phyloP scores from a whole-genome alignment of 2,888 invertebrate species.

The Microctonus brassicae region DNA sequence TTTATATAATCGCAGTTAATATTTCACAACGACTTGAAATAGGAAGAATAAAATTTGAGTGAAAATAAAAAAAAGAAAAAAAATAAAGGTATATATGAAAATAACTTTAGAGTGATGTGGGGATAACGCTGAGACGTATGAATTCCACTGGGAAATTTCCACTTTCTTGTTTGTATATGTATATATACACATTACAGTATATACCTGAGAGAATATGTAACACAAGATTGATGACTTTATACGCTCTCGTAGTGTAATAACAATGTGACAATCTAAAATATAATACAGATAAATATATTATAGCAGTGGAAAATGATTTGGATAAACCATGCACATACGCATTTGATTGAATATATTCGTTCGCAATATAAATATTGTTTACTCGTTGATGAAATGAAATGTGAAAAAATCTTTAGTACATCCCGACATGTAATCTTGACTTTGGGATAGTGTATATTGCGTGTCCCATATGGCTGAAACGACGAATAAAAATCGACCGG shows the following conservation, averaged over 20 bases:
- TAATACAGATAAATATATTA: not conserved
- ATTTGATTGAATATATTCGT: not conserved
- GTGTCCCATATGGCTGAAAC: conserved; percentile 26
- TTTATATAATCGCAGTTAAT: not conserved
- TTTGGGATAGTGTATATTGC: not conserved
- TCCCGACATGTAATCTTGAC: conserved; percentile 23
- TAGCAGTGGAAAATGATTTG: not conserved
- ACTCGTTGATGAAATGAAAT: not conserved
- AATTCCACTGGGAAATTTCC: conserved; percentile 60
- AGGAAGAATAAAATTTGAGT: not conserved
- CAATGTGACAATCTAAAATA: not conserved
- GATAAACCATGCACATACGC: not conserved
- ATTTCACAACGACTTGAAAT: not conserved
- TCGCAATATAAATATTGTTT: not conserved
- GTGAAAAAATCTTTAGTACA: conserved; percentile 5
- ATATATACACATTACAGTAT: not conserved
- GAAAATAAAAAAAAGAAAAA: not conserved
- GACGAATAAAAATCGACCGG: conserved; percentile 28
- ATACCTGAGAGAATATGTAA: not conserved
- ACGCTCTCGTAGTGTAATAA: not conserved
- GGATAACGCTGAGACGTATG: conserved; percentile 50
- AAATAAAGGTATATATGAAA: not conserved
- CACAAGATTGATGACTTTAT: not conserved
- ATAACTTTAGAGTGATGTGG: conserved; percentile 32
- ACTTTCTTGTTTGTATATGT: conserved; percentile 44